A percentile compares a stretch with the other conserved stretches of the same genome.
Conservation (phyloP, 2,113 vertebrate genomes). For the Alethe diademata region DNA sequence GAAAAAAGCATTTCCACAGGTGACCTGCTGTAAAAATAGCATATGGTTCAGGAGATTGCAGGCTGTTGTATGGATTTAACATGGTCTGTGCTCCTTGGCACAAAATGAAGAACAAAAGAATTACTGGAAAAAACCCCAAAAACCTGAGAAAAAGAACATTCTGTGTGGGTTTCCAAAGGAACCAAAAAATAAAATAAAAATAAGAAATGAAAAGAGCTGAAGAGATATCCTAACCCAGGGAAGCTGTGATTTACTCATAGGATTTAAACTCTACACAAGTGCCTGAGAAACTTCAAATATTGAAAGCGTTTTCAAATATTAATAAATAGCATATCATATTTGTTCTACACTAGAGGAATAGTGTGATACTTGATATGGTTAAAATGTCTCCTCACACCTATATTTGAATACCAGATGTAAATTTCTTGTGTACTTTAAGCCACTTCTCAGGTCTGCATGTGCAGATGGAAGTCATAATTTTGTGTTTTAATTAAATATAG, state of each 20-base stretch:
- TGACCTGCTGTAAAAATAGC: constrained; percentile 17
- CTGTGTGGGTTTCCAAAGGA: neutral
- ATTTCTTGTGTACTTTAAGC: constrained; percentile 38
- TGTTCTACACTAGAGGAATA: constrained; percentile 16
- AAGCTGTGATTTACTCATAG: neutral
- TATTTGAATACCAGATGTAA: constrained; percentile 65
- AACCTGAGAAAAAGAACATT: neutral
- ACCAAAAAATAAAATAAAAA: neutral
- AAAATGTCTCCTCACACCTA: neutral
- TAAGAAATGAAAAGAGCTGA: neutral
- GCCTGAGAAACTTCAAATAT: constrained; percentile 14
- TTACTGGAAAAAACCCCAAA: neutral
- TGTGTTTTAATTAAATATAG: constrained; percentile 72
- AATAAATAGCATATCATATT: constrained; percentile 22
- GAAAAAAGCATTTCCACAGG: constrained; percentile 39
- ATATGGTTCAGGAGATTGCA: constrained; percentile 13
- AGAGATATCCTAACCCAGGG: neutral
- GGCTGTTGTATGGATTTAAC: neutral
- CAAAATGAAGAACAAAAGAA: neutral
- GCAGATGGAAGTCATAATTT: constrained; percentile 67
- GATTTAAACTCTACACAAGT: neutral
- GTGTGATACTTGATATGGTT: neutral
- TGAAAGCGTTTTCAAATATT: constrained; percentile 30
- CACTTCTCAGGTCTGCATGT: constrained; percentile 3
- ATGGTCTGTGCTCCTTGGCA: neutral